phyloP scores from a whole-genome alignment of 1,140 invertebrate species.

The Papilio glaucus region DNA sequence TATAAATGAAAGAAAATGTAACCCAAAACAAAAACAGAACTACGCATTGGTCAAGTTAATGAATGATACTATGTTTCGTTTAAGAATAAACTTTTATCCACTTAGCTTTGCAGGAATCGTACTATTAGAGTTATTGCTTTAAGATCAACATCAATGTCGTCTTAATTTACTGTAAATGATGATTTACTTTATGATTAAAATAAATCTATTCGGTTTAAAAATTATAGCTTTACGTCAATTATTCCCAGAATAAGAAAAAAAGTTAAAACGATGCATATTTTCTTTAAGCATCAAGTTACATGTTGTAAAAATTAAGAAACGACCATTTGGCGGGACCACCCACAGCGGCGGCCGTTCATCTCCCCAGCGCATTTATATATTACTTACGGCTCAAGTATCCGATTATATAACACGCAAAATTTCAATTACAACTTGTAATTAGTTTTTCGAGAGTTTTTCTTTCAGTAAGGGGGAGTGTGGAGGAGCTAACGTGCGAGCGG shows the following conservation, averaged over 20 bases:
- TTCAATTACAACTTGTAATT: slow-evolving; percentile 85
- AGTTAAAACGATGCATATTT: neutral
- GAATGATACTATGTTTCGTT: too few species aligned
- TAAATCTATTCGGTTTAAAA: too few species aligned
- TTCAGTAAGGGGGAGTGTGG: slow-evolving; percentile 78
- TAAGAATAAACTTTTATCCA: too few species aligned
- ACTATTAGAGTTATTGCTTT: too few species aligned
- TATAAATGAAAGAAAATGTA: too few species aligned
- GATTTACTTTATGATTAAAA: too few species aligned
- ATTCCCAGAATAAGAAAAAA: neutral
- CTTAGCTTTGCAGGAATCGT: too few species aligned
- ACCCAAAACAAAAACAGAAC: too few species aligned
- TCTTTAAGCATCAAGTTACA: neutral
- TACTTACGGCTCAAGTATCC: slow-evolving; percentile 83
- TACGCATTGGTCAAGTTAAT: too few species aligned
- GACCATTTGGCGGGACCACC: slow-evolving; percentile 47
- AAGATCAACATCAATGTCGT: too few species aligned
- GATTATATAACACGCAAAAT: slow-evolving; percentile 85
- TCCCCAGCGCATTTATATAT: slow-evolving; percentile 79
- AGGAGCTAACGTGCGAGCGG: slow-evolving; percentile 55
- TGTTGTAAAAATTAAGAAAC: slow-evolving; percentile 29
- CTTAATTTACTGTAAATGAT: too few species aligned
- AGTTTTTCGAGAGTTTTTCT: slow-evolving; percentile 85
- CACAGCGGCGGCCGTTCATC: slow-evolving; percentile 68
- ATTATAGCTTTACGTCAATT: neutral